Evolutionary conservation across 2,888 invertebrate genomes (phyloP).

Genomic region (Luperina testacea): DNA sequence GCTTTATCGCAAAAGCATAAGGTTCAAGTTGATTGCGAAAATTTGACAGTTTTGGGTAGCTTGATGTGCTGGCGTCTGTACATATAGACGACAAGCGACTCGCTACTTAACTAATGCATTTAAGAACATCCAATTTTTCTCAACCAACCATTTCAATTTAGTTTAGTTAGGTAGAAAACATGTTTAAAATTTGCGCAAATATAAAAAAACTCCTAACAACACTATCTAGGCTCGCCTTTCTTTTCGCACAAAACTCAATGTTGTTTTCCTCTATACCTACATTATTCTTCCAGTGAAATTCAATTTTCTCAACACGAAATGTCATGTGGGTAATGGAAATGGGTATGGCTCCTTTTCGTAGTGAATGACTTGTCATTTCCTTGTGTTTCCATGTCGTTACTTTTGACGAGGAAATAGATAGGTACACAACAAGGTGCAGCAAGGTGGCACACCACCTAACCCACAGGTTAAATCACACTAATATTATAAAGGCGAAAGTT

Average conservation of each 20-base stretch:
- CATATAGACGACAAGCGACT: no score
- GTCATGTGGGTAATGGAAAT: constrained; percentile 68
- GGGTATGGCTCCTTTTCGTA: constrained; percentile 36
- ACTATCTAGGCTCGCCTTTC: background rate
- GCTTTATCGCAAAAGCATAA: no score
- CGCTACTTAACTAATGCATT: no score
- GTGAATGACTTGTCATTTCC: constrained; percentile 59
- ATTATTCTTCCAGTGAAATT: constrained; percentile 67
- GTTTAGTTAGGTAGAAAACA: background rate
- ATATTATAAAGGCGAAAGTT: no score
- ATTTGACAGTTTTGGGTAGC: no score
- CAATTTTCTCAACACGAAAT: constrained; percentile 80
- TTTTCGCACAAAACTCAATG: constrained; percentile 1
- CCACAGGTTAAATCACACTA: no score
- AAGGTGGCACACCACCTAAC: no score
- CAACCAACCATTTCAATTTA: background rate
- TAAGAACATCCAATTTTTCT: background rate
- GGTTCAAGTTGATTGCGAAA: no score
- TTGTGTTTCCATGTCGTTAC: constrained; percentile 36
- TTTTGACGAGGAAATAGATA: background rate
- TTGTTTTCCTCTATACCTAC: constrained; percentile 15
- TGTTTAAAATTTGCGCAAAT: background rate
- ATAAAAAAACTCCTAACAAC: background rate
- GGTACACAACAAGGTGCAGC: no score
- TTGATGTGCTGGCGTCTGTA: no score